Evolutionary conservation across 2,888 invertebrate species (phyloP).

Genomic region (Ornithoptera priamus): DNA sequence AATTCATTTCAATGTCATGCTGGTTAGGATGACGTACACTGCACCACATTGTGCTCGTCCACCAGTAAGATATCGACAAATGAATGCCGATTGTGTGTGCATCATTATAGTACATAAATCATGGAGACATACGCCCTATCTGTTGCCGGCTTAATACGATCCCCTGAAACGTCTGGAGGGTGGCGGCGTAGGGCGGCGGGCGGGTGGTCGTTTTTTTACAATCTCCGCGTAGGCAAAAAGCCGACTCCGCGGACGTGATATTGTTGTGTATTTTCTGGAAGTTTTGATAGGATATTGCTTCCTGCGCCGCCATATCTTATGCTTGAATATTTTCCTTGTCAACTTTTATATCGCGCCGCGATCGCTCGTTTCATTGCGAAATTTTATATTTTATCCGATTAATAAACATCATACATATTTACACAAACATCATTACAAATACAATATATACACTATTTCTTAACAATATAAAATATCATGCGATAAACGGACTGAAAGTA

Average conservation of each 20-base stretch:
- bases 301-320: conserved; percentile 26
- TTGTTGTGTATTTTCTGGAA: conserved; percentile 38
- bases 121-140: conserved; percentile 76
- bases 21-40: no score
- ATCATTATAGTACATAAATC: conserved; percentile 71
- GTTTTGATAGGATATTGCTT: conserved; percentile 40
- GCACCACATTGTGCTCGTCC: not conserved
- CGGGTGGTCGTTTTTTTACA: conserved; percentile 50
- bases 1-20: not conserved
- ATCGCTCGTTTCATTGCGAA: no score
- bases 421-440: no score
- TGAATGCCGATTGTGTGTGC: conserved; percentile 35
- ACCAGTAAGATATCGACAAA: conserved; percentile 31
- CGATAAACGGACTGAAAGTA: no score
- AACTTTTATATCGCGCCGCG: conserved; percentile 8
- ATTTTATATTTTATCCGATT: no score
- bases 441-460: no score
- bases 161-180: conserved; percentile 51
- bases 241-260: conserved; percentile 33
- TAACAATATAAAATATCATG: no score
- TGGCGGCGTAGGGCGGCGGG: conserved; percentile 26
- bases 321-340: conserved; percentile 26
- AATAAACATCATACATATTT: no score
- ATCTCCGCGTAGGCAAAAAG: conserved; percentile 34
- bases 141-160: conserved; percentile 78